Evolutionary conservation across 92 coral and sea anemone species (phyloP).

Genomic region (Siderastrea siderea): DNA sequence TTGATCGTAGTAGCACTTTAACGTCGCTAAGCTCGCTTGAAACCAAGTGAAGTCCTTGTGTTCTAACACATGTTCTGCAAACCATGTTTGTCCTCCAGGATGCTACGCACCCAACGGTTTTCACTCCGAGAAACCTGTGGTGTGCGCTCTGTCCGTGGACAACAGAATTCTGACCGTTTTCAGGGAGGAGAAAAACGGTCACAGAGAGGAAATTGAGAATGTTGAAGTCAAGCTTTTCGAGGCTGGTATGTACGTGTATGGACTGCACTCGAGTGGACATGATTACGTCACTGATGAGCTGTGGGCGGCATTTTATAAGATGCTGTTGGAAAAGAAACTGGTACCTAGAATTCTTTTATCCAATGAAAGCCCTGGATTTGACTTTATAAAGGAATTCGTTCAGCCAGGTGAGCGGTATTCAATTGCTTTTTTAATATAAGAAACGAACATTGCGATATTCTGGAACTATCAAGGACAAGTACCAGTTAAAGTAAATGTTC

Average conservation of each 20-base stretch:
- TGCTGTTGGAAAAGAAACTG: constrained; percentile 59
- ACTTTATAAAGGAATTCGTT: constrained; percentile 56
- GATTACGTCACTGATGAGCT: no score
- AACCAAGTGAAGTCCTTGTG: no score
- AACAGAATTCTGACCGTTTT: no score
- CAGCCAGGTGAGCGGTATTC: constrained; percentile 3
- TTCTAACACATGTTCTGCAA: not conserved
- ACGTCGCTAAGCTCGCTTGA: no score
- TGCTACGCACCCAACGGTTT: constrained; percentile 80
- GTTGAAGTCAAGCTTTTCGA: constrained; percentile 64
- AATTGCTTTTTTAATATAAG: no score
- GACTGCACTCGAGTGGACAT: constrained; percentile 36
- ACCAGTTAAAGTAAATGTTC: no score
- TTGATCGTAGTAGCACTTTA: no score
- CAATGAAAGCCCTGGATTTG: no score
- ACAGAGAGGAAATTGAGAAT: constrained; percentile 53
- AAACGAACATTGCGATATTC: no score
- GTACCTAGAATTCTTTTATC: constrained; percentile 74
- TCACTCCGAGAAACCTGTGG: constrained; percentile 77
- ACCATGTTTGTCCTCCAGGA: not conserved
- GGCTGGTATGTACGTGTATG: constrained; percentile 72
- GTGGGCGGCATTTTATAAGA: constrained; percentile 82
- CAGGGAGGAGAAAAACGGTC: constrained; percentile 49
- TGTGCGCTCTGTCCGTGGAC: constrained; percentile 64
- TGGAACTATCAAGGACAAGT: no score